Evolutionary conservation across 2,113 vertebrate species (phyloP), one percentile per base, ranked within the genome.

Genomic region (Gadus chalcogrammus): DNA sequence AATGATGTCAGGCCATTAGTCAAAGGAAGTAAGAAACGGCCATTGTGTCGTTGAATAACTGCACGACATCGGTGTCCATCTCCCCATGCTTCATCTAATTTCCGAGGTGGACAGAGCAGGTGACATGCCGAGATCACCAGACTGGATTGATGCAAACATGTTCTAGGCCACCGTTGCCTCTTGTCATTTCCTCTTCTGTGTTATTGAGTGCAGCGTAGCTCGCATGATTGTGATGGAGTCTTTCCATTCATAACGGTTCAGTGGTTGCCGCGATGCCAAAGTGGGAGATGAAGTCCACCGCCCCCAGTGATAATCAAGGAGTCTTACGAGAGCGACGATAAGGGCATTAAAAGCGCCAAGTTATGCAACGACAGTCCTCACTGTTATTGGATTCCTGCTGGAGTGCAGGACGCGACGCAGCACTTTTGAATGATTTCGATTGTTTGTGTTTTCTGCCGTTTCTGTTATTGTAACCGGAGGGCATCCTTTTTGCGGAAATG

Each of bases 181-280:
- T 24, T 8, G 53, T 68, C 62, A 35, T 71, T 64, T 63, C 20
- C 38, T 22, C 53, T 6, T 22, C 53, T 6, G 31, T 2, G 64
- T 70, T 22, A 64, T n/a, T 64, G 67, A 17, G 68, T 69, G 59
- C 4, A 0, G 20, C 24, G 31, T 48, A 16, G 48, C 60, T 80
- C 28, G 13, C 53, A 17, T 35, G 70, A 71, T 61, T 69, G 70
- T 62, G 61, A 77, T 69, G 70, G 38, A 67, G 35, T 56, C 48
- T 64, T 35, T 68, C 63, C 71, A 62, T 79, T 75, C 65, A 69
- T 73, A 79, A 82, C 68, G 70, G 72, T 31, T 79, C 59, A 78
- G 75, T 75, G 80, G 78, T 78, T 78, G 42, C 55, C 69, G 73
- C 66, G 80, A 70, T 48, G 61, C 67, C 76, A 81, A 81, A 80